Evolutionary conservation across 2,113 vertebrate species (phyloP), one percentile per base, ranked within the genome.

Genomic region (Xerus inauris): DNA sequence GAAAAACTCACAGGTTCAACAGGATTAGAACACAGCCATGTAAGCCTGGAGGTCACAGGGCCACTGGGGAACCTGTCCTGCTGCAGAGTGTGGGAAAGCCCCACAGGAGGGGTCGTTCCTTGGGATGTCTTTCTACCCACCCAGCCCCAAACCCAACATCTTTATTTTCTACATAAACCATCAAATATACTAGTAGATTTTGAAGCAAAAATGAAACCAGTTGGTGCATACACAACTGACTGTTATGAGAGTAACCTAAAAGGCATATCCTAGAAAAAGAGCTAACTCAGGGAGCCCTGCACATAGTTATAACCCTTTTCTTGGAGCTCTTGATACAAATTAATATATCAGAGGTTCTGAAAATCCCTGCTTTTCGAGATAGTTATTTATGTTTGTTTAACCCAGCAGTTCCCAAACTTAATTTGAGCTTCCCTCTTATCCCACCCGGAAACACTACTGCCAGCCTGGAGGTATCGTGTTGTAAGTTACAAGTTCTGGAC

Each of bases 121-220:
- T 12, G 54, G 51, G 62, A 40, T 28, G 28, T 62, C 47, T 4
- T 38, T 59, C 81, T 51, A 40, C 64, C 47, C 12, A n/a, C 8
- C 72, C 30, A 47, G 16, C 77, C 28, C 47, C 28, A 69, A 72
- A 13, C 47, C 28, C 14, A 57, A 6, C 35, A n/a, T 75, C 84
- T 73, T 49, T 42, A 14, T 80, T 45, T 89, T 92, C 73, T 64
- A 22, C 40, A 45, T 51, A 38, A 38, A 87, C 30, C 59, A 30
- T 64, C 73, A 86, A 79, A 71, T 32, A 40, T 10, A 51, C 69
- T 26, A 17, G 86, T 51, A 69, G 47, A 30, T 57, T 30, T 30
- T n/a, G 64, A 95, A 85, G n/a, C 86, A 92, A 69, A 69, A 96
- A 84, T 91, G 30, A n/a, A 19, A 64, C 80, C 35, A 38, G 8